A percentile compares a stretch with the other conserved stretches of the same genome.
phyloP scores from a whole-genome alignment of 2,113 vertebrate genomes.

The Columbina picui region DNA sequence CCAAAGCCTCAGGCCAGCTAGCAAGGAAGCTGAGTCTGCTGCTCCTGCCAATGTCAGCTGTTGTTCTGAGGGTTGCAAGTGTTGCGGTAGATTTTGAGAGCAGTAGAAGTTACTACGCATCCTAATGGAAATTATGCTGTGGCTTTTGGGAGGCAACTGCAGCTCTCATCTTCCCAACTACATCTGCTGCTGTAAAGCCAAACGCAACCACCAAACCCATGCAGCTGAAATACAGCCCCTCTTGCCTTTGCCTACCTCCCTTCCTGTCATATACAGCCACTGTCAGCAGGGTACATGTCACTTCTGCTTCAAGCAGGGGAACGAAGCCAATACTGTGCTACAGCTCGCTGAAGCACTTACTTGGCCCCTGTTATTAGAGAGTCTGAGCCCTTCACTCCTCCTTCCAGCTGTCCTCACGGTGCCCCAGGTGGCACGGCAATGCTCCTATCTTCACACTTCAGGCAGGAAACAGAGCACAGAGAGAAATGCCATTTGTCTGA shows the following conservation, averaged over 20 bases:
- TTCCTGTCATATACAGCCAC: background rate
- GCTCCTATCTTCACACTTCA: constrained; percentile 66
- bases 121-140: background rate
- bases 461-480: constrained; percentile 67
- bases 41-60: constrained; percentile 52
- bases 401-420: constrained; percentile 58
- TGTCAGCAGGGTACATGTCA: constrained; percentile 59
- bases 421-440: constrained; percentile 53
- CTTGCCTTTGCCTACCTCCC: background rate
- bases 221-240: background rate
- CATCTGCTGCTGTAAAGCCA: background rate
- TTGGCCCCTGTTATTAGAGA: constrained; percentile 57
- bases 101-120: background rate
- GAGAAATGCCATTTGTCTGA: constrained; percentile 54
- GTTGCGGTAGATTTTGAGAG: background rate
- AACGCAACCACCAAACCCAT: background rate
- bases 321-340: constrained; percentile 42
- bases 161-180: background rate
- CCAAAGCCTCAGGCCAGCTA: constrained; percentile 36
- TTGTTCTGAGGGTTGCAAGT: constrained; percentile 8
- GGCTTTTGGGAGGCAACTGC: background rate
- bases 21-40: background rate
- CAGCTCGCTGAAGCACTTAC: constrained; percentile 66
- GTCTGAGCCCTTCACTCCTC: constrained; percentile 53
- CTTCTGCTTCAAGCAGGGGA: constrained; percentile 47